Percentiles rank a stretch among this genome's conserved stretches.
These are phyloP conservation scores for Centruroides vittatus DNA, from an alignment of 1,140 invertebrate species.

Conservation along the genomic window DNA sequence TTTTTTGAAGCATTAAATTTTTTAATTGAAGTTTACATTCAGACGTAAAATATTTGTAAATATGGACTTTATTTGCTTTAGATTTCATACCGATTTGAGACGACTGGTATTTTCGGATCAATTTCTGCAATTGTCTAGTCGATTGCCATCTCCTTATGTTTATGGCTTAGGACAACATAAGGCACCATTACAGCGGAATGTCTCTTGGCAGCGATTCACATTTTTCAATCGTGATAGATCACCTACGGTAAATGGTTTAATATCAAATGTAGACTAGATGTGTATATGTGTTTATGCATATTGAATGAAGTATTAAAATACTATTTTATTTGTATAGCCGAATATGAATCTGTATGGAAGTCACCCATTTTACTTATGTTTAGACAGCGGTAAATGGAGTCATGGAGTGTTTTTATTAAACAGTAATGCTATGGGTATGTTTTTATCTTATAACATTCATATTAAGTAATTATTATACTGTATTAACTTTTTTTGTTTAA, in stretches of 20 bases:
- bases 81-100: constrained; percentile 16
- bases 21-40: too few relatives aligned
- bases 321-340: neutral
- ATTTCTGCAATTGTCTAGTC: constrained; percentile 36
- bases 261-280: too few relatives aligned
- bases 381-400: constrained; percentile 42
- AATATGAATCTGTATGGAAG: constrained; percentile 56
- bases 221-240: constrained; percentile 14
- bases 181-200: constrained; percentile 4
- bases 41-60: neutral
- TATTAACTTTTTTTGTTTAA: too few relatives aligned
- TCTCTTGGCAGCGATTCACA: constrained; percentile 17
- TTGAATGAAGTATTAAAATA: too few relatives aligned
- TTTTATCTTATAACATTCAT: neutral
- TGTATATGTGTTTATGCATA: too few relatives aligned
- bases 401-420: constrained; percentile 62
- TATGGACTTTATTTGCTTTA: neutral
- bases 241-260: constrained; percentile 4
- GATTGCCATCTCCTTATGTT: constrained; percentile 31
- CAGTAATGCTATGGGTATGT: constrained; percentile 55
- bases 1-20: too few relatives aligned
- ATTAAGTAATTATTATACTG: too few relatives aligned
- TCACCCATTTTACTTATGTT: constrained; percentile 63
- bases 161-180: constrained; percentile 37
- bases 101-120: constrained; percentile 33